phyloP scores from a whole-genome alignment of 30 jellyfish, hydroid and myxozoan species.

The Pseudorhiza aurosa region DNA sequence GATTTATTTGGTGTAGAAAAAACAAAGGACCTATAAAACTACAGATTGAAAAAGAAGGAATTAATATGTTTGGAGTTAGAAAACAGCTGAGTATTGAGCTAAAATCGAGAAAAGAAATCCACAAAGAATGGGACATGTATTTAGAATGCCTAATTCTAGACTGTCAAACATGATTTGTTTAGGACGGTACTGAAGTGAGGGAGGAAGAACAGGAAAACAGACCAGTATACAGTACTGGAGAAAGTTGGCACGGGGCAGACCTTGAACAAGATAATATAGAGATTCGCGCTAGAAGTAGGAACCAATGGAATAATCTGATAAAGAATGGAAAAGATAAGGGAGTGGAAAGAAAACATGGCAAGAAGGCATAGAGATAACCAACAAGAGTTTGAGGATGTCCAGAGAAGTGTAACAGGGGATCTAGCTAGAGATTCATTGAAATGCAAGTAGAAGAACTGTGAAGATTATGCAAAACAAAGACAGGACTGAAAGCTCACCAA shows the following conservation, averaged over 20 bases:
- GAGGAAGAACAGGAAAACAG: conserved; percentile 5
- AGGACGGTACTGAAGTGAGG: background rate
- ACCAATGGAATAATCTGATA: background rate
- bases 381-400: background rate
- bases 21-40: background rate
- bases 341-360: background rate
- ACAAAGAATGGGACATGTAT: conserved; percentile 3
- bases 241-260: background rate
- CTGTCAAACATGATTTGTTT: background rate
- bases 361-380: background rate
- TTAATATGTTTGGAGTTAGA: background rate
- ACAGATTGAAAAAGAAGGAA: background rate
- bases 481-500: background rate
- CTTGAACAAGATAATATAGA: background rate
- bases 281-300: background rate
- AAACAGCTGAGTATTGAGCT: background rate
- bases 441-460: background rate
- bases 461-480: background rate
- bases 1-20: background rate
- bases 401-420: background rate
- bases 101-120: background rate
- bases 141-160: background rate
- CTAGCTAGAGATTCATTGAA: background rate
- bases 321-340: background rate
- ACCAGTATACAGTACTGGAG: background rate